phyloP scores from a whole-genome alignment of 2,113 vertebrate species.

The Bucco capensis region DNA sequence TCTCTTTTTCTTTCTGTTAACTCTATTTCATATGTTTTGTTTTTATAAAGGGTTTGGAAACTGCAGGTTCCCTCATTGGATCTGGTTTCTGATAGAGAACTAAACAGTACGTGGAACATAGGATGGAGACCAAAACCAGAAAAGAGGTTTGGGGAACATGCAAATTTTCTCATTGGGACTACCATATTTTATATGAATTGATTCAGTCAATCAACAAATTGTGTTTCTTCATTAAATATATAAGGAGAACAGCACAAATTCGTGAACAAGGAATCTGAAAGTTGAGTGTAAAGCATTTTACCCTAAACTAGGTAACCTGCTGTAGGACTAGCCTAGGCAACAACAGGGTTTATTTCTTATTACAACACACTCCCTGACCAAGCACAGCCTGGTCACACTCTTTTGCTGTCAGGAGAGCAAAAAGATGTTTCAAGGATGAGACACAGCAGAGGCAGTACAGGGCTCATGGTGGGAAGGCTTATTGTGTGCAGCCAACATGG shows the following conservation, averaged over 20 bases:
- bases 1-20: not conserved
- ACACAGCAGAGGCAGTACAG: not conserved
- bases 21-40: not conserved
- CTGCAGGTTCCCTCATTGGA: not conserved
- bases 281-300: not conserved
- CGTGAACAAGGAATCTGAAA: not conserved
- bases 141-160: not conserved
- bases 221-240: not conserved
- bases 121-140: not conserved
- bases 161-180: not conserved
- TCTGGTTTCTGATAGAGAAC: not conserved
- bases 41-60: not conserved
- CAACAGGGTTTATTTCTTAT: not conserved
- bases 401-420: not conserved
- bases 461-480: not conserved
- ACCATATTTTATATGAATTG: not conserved
- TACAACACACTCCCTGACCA: not conserved
- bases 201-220: not conserved
- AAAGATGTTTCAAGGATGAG: not conserved
- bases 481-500: not conserved
- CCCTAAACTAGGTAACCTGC: not conserved
- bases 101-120: not conserved
- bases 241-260: not conserved
- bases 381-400: not conserved
- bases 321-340: not conserved